Conservation (phyloP, 2,113 vertebrate genomes). For the Sebastes fasciatus region DNA sequence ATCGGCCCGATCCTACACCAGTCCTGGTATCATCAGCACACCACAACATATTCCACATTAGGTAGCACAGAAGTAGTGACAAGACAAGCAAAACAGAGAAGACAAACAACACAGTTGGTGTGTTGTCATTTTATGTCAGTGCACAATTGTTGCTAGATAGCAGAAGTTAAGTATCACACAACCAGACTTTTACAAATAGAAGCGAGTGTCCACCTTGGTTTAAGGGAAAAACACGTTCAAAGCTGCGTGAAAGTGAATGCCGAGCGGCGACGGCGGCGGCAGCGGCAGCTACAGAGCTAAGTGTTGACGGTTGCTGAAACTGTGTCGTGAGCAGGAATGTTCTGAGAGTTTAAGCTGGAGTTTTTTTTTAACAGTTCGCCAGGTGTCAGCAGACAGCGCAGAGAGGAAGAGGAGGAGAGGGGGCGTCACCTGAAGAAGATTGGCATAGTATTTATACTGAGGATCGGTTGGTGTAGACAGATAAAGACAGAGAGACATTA, state of each 20-base stretch:
- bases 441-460: slow-evolving; percentile 76
- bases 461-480: slow-evolving; percentile 59
- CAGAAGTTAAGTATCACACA: slow-evolving; percentile 48
- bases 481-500: slow-evolving; percentile 15
- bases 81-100: slow-evolving; percentile 32
- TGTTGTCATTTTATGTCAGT: slow-evolving; percentile 42
- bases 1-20: background rate
- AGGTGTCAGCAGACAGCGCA: slow-evolving; percentile 34
- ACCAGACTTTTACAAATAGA: slow-evolving; percentile 29
- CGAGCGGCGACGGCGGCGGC: background rate
- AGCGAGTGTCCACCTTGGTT: slow-evolving; percentile 53
- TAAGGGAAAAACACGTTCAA: slow-evolving; percentile 5
- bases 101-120: slow-evolving; percentile 35
- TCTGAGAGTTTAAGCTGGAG: slow-evolving; percentile 71
- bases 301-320: slow-evolving; percentile 19
- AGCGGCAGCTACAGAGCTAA: slow-evolving; percentile 7
- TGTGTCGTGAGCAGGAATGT: slow-evolving; percentile 74
- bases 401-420: background rate
- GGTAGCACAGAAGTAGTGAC: slow-evolving; percentile 23
- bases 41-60: slow-evolving; percentile 10
- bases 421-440: slow-evolving; percentile 78
- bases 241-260: background rate
- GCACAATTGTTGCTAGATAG: slow-evolving; percentile 52
- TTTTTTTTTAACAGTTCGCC: slow-evolving; percentile 31
- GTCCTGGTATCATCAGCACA: slow-evolving; percentile 3